phyloP scores from a whole-genome alignment of 2,797 vertebrate species.

The Gallirallus australis region DNA sequence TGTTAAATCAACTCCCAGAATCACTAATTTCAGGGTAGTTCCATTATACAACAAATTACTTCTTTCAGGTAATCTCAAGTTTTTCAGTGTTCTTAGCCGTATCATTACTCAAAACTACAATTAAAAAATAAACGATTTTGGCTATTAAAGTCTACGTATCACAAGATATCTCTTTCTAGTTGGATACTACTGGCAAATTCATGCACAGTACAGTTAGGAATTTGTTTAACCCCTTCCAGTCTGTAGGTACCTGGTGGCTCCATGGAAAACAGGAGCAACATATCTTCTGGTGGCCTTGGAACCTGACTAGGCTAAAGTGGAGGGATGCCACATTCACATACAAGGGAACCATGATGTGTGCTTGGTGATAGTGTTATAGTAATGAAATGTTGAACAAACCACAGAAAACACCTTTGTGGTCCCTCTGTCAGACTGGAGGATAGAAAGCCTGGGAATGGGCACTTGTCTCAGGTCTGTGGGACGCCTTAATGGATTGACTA shows the following conservation, averaged over 20 bases:
- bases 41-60: neutral
- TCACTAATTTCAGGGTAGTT: neutral
- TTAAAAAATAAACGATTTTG: neutral
- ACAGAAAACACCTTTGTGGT: neutral
- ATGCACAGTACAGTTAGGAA: neutral
- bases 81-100: neutral
- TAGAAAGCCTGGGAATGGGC: neutral
- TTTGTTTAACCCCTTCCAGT: neutral
- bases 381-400: neutral
- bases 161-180: neutral
- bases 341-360: too few relatives aligned
- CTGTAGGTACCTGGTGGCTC: neutral
- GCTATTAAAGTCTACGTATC: neutral
- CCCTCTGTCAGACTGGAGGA: neutral
- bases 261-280: neutral
- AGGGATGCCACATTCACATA: neutral
- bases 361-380: too few relatives aligned
- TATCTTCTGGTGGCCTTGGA: neutral
- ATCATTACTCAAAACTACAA: neutral
- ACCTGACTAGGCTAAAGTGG: too few relatives aligned
- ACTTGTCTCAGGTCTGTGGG: neutral
- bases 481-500: neutral
- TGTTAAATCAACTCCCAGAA: neutral
- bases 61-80: neutral
- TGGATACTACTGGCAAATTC: neutral